Evolutionary conservation across 2,797 vertebrate genomes (phyloP).

Genomic region (Naso thynnoides): DNA sequence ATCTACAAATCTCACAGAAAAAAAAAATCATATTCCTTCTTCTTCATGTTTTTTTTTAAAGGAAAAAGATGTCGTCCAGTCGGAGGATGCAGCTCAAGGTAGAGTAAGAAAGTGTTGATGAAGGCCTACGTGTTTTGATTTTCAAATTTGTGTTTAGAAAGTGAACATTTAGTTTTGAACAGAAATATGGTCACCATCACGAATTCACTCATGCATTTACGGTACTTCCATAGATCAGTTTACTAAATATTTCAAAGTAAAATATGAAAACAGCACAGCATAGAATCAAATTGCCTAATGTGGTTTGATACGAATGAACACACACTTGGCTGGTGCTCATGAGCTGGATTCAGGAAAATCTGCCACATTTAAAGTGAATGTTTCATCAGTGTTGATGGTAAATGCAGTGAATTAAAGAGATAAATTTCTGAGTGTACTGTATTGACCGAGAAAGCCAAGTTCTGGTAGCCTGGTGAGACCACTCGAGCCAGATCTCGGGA

Average conservation of each 20-base stretch:
- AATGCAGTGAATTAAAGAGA: too few relatives aligned
- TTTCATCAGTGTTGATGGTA: too few relatives aligned
- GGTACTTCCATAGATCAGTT: neutral
- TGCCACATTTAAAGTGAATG: too few relatives aligned
- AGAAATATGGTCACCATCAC: too few relatives aligned
- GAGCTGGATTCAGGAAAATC: neutral
- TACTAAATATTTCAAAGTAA: neutral
- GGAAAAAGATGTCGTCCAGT: conserved; percentile 77
- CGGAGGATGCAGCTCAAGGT: conserved; percentile 80
- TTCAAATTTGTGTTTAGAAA: too few relatives aligned
- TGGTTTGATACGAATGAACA: too few relatives aligned
- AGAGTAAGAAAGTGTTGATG: conserved; percentile 1
- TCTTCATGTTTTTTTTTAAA: conserved; percentile 41
- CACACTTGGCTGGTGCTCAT: neutral
- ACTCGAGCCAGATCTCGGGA: too few relatives aligned
- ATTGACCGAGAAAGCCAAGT: too few relatives aligned
- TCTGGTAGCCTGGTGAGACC: too few relatives aligned
- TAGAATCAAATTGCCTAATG: neutral
- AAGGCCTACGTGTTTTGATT: neutral
- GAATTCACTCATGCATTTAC: neutral
- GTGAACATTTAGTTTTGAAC: too few relatives aligned
- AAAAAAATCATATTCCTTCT: neutral
- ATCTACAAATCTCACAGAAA: neutral
- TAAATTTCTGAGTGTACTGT: too few relatives aligned
- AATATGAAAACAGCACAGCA: neutral